phyloP scores from a whole-genome alignment of 2,113 vertebrate species.

The Scolopax mira region DNA sequence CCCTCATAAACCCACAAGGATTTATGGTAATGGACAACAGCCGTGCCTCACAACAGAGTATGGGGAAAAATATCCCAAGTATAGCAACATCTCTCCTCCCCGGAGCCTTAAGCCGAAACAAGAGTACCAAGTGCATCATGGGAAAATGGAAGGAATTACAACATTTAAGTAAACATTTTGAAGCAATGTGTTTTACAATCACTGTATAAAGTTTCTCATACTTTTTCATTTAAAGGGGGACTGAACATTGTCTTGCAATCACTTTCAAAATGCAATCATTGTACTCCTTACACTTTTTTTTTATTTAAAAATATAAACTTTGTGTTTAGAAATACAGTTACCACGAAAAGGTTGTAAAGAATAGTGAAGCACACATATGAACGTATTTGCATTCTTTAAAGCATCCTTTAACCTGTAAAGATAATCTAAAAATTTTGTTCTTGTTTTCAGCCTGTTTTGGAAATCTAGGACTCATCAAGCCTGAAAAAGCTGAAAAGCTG shows the following conservation, averaged over 20 bases:
- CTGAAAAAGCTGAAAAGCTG: background rate
- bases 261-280: background rate
- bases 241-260: background rate
- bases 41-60: conserved; percentile 75
- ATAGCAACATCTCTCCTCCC: conserved; percentile 67
- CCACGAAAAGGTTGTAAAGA: background rate
- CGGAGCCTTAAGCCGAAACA: conserved; percentile 76
- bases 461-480: background rate
- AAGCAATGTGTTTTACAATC: background rate
- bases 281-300: background rate
- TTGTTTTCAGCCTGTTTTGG: background rate
- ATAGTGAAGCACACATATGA: background rate
- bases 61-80: conserved; percentile 77
- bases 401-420: background rate
- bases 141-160: conserved; percentile 78
- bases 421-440: background rate
- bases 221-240: background rate
- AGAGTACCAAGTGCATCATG: conserved; percentile 29
- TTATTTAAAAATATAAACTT: background rate
- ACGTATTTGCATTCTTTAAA: background rate
- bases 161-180: conserved; percentile 81
- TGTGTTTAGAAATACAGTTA: background rate
- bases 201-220: background rate
- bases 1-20: conserved; percentile 67
- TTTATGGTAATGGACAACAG: conserved; percentile 66